Evolutionary conservation across 2,113 vertebrate genomes (phyloP), one percentile per base, ranked within the genome.

Genomic region (Saguinus imperator): DNA sequence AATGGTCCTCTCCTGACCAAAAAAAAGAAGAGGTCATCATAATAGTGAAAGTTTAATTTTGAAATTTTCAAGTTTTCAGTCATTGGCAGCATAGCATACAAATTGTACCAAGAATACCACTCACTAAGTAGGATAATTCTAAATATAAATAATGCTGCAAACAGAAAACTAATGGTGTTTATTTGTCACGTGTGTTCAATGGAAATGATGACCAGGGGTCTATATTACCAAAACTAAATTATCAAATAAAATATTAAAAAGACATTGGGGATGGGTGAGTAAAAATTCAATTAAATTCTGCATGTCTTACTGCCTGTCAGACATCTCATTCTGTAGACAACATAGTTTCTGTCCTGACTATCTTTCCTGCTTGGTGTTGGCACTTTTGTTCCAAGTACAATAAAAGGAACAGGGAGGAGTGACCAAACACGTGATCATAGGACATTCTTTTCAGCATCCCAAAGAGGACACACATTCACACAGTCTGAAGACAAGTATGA

Each of bases 271-370:
- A 25, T 1, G 45, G 5, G 9, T 1, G 3, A 5, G 9, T 85
- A 82, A 21, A 1, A 64, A 55, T 37, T 75, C 35, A 73, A 25
- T 83, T 48, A 79, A 45, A 25, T 89, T 91, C 29, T 55, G 5
- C 64, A 18, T 57, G 14, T 61, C 6, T 5, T 5, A 73, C 11
- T 58, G 40, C 27, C 57, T 32, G 14, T 40, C 40, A 58, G 23
- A 70, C 18, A 87, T 79, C 21, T 7, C 14, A 18, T 85, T 93
- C 81, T 93, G 55, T 57, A 89, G 35, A 83, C 79, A 25, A 94
- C 82, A 64, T 61, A 45, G 2, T 45, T 87, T 89, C 88, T 45
- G 16, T 70, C 58, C 77, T 68, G 35, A 50, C 77, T 64, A 61
- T 89, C 48, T 89, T 68, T 64, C 37, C 29, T 37, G 35, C 8